Percentiles rank a stretch among this genome's conserved stretches.
Evolutionary conservation across 2,797 vertebrate genomes (phyloP).

Genomic region (Platalea minor): DNA sequence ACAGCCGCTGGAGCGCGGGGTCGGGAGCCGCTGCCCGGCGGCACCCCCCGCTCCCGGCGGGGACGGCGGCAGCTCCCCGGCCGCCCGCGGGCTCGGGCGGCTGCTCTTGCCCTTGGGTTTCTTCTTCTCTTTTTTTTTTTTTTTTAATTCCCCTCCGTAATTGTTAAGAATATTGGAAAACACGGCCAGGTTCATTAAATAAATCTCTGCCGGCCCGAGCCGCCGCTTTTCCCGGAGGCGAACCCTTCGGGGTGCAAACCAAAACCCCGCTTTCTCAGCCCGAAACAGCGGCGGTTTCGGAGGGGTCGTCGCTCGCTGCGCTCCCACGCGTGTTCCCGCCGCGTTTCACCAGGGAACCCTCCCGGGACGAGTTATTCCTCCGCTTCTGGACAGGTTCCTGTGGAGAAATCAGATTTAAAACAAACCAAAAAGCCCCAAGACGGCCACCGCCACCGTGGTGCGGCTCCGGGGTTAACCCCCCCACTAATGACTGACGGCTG

Average conservation of each 20-base stretch:
- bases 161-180: background rate
- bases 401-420: background rate
- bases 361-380: background rate
- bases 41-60: background rate
- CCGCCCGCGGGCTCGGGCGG: background rate
- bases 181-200: background rate
- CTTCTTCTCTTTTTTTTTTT: background rate
- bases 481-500: slow-evolving; percentile 55
- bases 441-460: background rate
- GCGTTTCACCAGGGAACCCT: background rate
- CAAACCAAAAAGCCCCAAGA: background rate
- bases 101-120: background rate
- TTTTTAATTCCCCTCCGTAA: background rate
- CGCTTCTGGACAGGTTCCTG: background rate
- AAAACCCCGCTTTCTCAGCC: background rate
- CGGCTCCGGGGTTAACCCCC: background rate
- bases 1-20: background rate
- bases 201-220: background rate
- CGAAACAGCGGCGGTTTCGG: background rate
- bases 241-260: background rate
- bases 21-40: background rate
- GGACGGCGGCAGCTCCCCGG: background rate
- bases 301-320: background rate
- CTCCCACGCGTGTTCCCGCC: background rate
- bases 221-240: background rate